These are phyloP conservation scores for Lucilia sericata DNA, from an alignment of 1,140 invertebrate genomes.

Conservation along the genomic window DNA sequence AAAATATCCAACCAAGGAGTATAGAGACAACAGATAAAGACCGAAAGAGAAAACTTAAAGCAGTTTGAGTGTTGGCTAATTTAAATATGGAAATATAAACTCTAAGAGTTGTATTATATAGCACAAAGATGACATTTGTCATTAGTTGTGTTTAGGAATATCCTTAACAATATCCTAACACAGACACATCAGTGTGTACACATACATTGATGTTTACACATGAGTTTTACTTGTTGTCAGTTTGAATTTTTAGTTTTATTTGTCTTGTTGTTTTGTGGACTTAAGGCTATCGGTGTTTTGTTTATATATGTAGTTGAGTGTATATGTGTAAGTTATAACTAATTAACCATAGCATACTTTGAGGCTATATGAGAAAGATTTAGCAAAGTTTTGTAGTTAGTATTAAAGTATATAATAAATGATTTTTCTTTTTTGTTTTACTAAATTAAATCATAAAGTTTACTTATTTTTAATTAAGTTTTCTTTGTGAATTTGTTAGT, in stretches of 20 bases:
- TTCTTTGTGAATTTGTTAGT: neutral
- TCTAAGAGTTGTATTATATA: neutral
- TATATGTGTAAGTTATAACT: neutral
- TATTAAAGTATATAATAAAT: too few relatives aligned
- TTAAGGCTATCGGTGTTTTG: neutral
- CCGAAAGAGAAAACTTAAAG: neutral
- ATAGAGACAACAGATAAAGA: too few relatives aligned
- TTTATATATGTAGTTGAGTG: neutral
- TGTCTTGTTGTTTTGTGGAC: neutral
- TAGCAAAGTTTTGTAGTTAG: neutral
- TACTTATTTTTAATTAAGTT: neutral
- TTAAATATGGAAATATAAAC: constrained; percentile 6
- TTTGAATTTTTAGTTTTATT: constrained; percentile 24
- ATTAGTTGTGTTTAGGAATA: constrained; percentile 10
- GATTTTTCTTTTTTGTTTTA: too few relatives aligned
- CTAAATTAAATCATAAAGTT: too few relatives aligned
- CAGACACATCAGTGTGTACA: too few relatives aligned
- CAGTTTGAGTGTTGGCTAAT: neutral
- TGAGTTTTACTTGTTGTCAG: constrained; percentile 1
- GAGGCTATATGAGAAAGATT: neutral
- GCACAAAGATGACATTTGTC: neutral
- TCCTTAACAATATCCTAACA: neutral
- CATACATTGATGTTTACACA: neutral
- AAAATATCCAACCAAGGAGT: too few relatives aligned
- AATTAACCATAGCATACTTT: constrained; percentile 4